These are phyloP conservation scores for Lamprotornis superbus DNA, from an alignment of 2,113 vertebrate species.

Conservation along the genomic window DNA sequence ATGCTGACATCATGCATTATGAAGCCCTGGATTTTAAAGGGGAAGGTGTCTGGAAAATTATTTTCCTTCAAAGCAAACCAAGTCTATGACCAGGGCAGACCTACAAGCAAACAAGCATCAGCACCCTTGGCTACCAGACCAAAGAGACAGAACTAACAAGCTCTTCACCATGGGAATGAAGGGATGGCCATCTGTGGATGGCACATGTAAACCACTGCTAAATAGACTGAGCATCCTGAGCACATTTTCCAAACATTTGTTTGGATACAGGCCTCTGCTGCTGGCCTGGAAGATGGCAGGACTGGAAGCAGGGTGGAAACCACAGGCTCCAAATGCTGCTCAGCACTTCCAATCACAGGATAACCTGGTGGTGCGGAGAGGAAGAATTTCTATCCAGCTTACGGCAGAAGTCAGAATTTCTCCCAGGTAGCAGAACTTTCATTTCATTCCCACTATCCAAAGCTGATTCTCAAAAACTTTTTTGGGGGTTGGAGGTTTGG, in stretches of 20 bases:
- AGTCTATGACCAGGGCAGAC: neutral
- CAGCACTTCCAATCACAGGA: neutral
- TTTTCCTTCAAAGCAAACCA: neutral
- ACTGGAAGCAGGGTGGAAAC: neutral
- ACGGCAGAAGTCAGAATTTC: neutral
- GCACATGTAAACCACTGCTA: fast-evolving
- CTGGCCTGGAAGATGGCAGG: neutral
- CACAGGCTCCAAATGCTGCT: neutral
- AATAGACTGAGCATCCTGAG: neutral
- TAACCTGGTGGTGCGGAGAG: neutral
- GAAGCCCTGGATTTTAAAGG: neutral
- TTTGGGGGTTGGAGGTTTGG: neutral
- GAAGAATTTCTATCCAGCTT: neutral
- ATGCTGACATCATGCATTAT: neutral
- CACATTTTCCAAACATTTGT: neutral
- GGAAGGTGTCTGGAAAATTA: neutral
- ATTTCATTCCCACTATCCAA: neutral
- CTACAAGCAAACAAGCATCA: neutral
- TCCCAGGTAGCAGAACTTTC: neutral
- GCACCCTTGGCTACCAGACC: neutral
- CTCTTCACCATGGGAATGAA: neutral
- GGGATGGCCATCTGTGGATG: neutral
- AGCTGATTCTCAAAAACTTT: neutral
- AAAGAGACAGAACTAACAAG: neutral
- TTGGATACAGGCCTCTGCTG: neutral